A percentile compares a stretch with the other conserved stretches of the same genome.
phyloP scores from a whole-genome alignment of 2,888 invertebrate species.

The Tortricodes alternella region DNA sequence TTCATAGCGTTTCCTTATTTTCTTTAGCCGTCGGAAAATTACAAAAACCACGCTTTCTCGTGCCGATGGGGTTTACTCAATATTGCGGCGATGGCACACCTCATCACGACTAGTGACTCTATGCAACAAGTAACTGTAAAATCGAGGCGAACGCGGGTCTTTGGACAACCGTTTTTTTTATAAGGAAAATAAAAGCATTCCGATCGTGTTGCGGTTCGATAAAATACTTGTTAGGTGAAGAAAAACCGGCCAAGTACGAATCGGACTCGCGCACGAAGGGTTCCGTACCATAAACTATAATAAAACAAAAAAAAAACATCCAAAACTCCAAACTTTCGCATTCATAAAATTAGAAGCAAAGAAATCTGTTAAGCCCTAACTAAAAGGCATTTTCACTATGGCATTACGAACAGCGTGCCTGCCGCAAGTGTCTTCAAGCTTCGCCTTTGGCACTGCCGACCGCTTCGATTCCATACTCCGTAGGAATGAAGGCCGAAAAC shows the following conservation, averaged over 20 bases:
- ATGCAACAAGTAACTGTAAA: constrained; percentile 23
- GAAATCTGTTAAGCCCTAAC: no score
- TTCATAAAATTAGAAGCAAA: no score
- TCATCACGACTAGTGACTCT: constrained; percentile 20
- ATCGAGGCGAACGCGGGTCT: not conserved
- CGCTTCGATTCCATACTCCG: not conserved
- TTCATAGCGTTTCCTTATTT: not conserved
- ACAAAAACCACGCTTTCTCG: constrained; percentile 19
- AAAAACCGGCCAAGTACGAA: no score
- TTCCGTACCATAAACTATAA: no score
- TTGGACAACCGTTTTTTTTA: not conserved
- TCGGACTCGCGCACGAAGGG: not conserved
- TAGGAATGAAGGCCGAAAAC: constrained; percentile 25
- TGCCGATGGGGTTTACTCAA: constrained; percentile 17
- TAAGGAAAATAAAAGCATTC: not conserved
- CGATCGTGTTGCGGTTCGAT: constrained; percentile 35
- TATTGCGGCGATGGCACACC: constrained; percentile 16
- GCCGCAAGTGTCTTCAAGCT: not conserved
- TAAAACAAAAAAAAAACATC: no score
- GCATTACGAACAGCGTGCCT: no score
- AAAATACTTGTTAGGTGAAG: no score
- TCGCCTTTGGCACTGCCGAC: no score
- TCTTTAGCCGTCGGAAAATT: constrained; percentile 10
- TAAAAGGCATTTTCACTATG: no score
- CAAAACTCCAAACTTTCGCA: no score